These are phyloP conservation scores for Balaeniceps rex DNA, from an alignment of 2,113 vertebrate species.

Conservation along the genomic window DNA sequence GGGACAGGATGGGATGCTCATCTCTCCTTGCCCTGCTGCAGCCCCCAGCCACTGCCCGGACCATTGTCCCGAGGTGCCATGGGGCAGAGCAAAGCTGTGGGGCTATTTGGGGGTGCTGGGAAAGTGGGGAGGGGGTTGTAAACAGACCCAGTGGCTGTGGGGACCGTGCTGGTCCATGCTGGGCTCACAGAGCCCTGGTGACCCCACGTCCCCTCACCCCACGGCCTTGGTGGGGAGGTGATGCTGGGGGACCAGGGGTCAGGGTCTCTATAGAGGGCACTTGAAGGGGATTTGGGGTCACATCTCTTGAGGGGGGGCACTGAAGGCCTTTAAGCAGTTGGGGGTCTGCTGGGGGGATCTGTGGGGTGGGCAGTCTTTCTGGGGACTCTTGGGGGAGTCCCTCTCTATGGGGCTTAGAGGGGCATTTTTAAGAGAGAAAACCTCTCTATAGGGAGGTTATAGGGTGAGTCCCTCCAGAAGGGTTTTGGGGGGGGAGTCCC, in stretches of 20 bases:
- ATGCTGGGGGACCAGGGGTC: background rate
- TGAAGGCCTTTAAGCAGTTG: background rate
- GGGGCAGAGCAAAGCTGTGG: background rate
- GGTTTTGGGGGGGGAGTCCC: background rate
- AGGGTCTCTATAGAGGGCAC: background rate
- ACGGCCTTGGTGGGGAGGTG: rapidly evolving
- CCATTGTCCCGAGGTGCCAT: rapidly evolving
- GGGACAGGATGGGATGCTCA: background rate
- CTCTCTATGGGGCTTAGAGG: background rate
- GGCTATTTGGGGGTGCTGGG: background rate
- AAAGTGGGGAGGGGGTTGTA: background rate
- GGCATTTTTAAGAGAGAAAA: background rate
- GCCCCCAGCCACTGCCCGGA: background rate
- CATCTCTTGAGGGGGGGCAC: background rate
- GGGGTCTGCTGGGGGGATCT: background rate
- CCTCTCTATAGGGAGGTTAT: background rate
- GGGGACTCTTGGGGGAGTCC: background rate
- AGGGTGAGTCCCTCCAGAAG: background rate
- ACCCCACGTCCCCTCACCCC: background rate
- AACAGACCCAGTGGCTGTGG: background rate
- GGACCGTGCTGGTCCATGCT: background rate
- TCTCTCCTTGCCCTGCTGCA: background rate
- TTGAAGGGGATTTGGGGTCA: background rate
- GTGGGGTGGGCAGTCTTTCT: background rate
- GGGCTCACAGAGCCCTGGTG: background rate